phyloP scores from a whole-genome alignment of 1,140 invertebrate genomes.

The Drosophila arawakana region DNA sequence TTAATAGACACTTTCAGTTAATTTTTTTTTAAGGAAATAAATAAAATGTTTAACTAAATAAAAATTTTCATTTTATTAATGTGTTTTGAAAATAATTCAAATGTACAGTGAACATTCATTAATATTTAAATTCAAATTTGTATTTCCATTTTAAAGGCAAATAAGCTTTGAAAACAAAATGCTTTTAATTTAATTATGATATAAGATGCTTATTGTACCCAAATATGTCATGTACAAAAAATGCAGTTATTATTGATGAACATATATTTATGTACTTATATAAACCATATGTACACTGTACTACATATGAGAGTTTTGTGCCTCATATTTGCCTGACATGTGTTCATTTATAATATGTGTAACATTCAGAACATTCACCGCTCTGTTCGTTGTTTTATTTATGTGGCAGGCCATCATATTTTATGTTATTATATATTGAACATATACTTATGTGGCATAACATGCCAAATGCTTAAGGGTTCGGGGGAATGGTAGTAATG shows the following conservation, averaged over 20 bases:
- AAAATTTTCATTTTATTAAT: not conserved
- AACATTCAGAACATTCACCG: constrained; percentile 43
- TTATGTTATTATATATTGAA: constrained; percentile 77
- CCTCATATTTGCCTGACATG: constrained; percentile 50
- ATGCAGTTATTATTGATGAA: not conserved
- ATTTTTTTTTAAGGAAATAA: too few relatives aligned
- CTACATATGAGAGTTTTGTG: constrained; percentile 2
- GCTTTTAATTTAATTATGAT: not conserved
- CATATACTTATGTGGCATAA: constrained; percentile 75
- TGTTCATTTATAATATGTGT: constrained; percentile 63
- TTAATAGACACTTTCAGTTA: not conserved
- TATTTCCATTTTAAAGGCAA: not conserved
- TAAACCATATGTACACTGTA: constrained; percentile 11
- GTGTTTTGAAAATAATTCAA: not conserved
- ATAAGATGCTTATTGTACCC: not conserved
- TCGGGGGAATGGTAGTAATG: not conserved
- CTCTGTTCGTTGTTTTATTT: constrained; percentile 61
- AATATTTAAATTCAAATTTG: not conserved
- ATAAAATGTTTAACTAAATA: not conserved
- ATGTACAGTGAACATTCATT: not conserved
- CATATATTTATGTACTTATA: not conserved
- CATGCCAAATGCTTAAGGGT: constrained; percentile 21
- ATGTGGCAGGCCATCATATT: constrained; percentile 68
- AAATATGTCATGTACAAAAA: not conserved
- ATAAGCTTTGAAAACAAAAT: not conserved